Percentiles rank a stretch among this genome's conserved stretches.
Conservation (phyloP, 2,888 invertebrate species). For the Anoncus sp. region DNA sequence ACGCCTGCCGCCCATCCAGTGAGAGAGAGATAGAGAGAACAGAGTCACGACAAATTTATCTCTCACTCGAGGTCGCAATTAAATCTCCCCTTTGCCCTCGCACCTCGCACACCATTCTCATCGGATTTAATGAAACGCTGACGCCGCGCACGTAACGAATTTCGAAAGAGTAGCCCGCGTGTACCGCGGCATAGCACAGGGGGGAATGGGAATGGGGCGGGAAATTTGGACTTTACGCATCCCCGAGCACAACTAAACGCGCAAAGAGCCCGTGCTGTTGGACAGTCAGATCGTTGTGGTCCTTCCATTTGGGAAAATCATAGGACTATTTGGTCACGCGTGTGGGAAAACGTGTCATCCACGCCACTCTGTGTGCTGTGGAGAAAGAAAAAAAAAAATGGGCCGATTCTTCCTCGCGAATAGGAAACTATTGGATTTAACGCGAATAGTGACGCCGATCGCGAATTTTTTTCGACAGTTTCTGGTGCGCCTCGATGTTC, state of each 20-base stretch:
- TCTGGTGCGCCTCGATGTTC: conserved; percentile 20
- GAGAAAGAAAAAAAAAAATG: conserved; percentile 7
- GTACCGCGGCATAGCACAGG: not conserved
- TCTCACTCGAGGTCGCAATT: conserved; percentile 44
- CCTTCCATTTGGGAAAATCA: conserved; percentile 30
- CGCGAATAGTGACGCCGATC: conserved; percentile 24
- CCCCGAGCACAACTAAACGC: conserved; percentile 30
- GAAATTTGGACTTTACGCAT: conserved; percentile 44
- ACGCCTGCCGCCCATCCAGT: not conserved
- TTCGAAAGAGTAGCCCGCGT: not conserved
- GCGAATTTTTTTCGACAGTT: conserved; percentile 28
- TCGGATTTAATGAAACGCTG: conserved; percentile 43
- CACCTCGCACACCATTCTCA: not conserved
- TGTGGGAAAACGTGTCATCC: not conserved
- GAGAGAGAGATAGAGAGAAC: not conserved
- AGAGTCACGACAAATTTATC: conserved; percentile 43
- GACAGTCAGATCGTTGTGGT: conserved; percentile 4
- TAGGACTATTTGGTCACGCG: conserved; percentile 24
- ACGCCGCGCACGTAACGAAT: conserved; percentile 11
- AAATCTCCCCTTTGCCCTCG: conserved; percentile 28
- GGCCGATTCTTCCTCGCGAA: conserved; percentile 15
- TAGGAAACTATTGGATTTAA: conserved; percentile 24
- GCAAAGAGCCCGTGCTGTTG: conserved; percentile 9
- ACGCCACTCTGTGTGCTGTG: not conserved
- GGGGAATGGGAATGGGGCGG: not conserved